Conservation (phyloP, 2,888 invertebrate species). For the Eupithecia subumbrata region DNA sequence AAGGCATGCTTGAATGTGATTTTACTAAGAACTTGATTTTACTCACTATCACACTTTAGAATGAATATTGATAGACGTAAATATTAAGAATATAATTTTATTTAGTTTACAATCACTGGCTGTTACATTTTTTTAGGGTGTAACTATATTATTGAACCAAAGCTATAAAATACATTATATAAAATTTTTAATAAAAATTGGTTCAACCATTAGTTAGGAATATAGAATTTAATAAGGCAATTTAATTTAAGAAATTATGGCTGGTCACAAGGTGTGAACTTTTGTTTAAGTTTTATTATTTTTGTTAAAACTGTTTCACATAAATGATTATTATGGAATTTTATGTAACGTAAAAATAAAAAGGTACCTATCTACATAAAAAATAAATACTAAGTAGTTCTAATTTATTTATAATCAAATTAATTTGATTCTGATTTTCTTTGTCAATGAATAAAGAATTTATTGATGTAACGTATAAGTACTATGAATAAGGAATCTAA, state of each 20-base stretch:
- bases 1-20: conserved; percentile 55
- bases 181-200: conserved; percentile 28
- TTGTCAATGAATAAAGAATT: too few relatives aligned
- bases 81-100: neutral
- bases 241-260: conserved; percentile 15
- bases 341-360: neutral
- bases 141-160: conserved; percentile 4
- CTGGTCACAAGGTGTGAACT: conserved; percentile 12
- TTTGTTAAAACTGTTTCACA: neutral
- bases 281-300: neutral
- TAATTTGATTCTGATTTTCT: too few relatives aligned
- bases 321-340: neutral
- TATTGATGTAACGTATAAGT: neutral
- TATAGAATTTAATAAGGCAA: conserved; percentile 19
- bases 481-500: neutral
- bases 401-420: too few relatives aligned
- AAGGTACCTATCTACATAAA: too few relatives aligned
- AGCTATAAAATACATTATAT: conserved; percentile 32
- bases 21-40: conserved; percentile 14
- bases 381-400: too few relatives aligned
- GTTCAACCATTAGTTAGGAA: conserved; percentile 40
- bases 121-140: neutral
- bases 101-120: conserved; percentile 10
- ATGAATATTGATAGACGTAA: conserved; percentile 4
- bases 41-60: conserved; percentile 8